Conservation (phyloP, 2,888 invertebrate genomes). For the Cephus spinipes region DNA sequence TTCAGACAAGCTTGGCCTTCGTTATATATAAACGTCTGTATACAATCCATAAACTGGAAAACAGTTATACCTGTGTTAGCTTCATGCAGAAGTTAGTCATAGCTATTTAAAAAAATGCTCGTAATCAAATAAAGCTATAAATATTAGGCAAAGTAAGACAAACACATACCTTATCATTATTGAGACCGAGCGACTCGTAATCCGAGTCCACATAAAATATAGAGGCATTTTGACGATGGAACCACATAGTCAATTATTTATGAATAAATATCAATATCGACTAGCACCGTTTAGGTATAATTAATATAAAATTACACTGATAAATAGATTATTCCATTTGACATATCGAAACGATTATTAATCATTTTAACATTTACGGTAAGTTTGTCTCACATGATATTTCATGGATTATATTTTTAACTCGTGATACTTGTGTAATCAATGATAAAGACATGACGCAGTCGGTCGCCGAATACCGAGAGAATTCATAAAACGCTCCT, state of each 20-base stretch:
- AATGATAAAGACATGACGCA: background rate
- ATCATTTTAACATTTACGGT: background rate
- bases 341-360: background rate
- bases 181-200: constrained; percentile 39
- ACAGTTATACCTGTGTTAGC: background rate
- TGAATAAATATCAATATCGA: background rate
- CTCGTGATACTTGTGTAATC: background rate
- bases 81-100: background rate
- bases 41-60: background rate
- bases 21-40: background rate
- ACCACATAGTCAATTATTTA: constrained; percentile 45
- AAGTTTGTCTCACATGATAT: background rate
- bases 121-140: background rate
- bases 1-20: background rate
- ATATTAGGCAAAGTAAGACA: background rate
- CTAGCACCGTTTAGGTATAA: background rate
- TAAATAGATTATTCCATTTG: background rate
- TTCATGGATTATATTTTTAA: background rate
- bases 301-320: background rate
- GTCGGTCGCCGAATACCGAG: background rate
- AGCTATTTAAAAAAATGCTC: background rate
- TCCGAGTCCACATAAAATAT: constrained; percentile 55
- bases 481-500: constrained; percentile 5
- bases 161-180: constrained; percentile 40
- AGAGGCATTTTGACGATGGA: constrained; percentile 48